Conservation (phyloP, 2,797 vertebrate genomes). For the Sylvia borin region DNA sequence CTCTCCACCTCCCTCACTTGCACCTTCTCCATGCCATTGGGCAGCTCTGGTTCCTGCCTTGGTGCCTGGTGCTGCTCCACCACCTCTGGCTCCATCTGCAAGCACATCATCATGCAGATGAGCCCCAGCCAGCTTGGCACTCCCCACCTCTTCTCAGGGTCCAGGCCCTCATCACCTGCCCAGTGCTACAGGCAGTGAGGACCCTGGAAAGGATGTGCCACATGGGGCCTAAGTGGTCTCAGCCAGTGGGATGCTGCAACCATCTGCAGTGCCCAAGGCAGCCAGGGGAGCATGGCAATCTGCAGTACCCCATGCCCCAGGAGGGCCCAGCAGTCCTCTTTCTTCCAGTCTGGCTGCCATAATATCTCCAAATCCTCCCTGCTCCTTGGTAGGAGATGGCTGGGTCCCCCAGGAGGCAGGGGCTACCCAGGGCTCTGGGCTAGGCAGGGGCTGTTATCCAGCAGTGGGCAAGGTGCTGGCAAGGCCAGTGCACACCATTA, state of each 20-base stretch:
- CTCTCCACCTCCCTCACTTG: slow-evolving; percentile 66
- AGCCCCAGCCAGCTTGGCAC: not conserved
- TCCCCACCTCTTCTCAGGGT: not conserved
- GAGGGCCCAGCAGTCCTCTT: not conserved
- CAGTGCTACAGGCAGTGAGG: not conserved
- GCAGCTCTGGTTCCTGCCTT: slow-evolving; percentile 67
- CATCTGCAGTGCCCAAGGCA: not conserved
- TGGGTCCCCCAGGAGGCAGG: not conserved
- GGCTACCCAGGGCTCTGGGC: not conserved
- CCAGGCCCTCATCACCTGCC: not conserved
- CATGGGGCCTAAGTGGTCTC: not conserved
- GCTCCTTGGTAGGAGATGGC: not conserved
- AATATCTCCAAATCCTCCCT: not conserved
- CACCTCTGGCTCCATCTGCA: slow-evolving; percentile 85
- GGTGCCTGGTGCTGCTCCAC: slow-evolving; percentile 67
- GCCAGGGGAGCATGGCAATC: not conserved
- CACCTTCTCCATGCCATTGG: slow-evolving; percentile 78
- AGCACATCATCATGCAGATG: not conserved
- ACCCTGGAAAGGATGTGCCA: not conserved
- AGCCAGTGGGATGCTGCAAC: accelerated
- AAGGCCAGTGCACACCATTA: not conserved
- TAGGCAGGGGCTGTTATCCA: not conserved
- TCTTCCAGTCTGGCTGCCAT: not conserved
- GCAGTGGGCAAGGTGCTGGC: not conserved
- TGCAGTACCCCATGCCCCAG: not conserved